Evolutionary conservation across 2,113 vertebrate species (phyloP).

Genomic region (Azemiops feae): DNA sequence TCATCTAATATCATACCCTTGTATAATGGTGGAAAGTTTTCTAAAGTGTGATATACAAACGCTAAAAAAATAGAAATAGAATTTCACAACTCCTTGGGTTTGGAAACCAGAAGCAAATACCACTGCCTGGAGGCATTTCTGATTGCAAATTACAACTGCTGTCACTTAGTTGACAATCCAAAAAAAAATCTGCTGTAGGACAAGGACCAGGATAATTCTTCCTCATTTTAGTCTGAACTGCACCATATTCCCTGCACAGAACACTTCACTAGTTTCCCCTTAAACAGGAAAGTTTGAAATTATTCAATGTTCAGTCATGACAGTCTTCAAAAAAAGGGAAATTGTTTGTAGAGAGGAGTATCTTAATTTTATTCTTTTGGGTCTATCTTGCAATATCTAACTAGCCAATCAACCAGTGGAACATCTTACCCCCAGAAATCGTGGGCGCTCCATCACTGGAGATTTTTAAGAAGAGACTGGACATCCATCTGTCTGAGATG

Average conservation of each 20-base stretch:
- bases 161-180: neutral
- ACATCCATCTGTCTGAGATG: too few relatives aligned
- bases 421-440: too few relatives aligned
- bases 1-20: neutral
- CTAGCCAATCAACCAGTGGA: neutral
- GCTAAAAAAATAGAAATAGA: too few relatives aligned
- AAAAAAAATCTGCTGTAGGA: neutral
- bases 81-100: neutral
- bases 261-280: too few relatives aligned
- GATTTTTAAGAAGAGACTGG: too few relatives aligned
- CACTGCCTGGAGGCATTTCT: neutral
- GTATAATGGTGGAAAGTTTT: neutral
- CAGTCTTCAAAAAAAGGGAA: too few relatives aligned
- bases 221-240: neutral
- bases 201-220: neutral
- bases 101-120: neutral
- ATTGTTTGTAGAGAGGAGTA: fast-evolving
- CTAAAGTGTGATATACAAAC: neutral
- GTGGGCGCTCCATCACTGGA: too few relatives aligned
- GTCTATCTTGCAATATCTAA: fast-evolving
- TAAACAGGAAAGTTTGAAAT: neutral
- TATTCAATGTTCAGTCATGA: fast-evolving
- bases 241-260: neutral
- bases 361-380: neutral
- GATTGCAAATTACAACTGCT: neutral